Conservation (phyloP, 2,113 vertebrate species). For the Triplophysa siluroides region DNA sequence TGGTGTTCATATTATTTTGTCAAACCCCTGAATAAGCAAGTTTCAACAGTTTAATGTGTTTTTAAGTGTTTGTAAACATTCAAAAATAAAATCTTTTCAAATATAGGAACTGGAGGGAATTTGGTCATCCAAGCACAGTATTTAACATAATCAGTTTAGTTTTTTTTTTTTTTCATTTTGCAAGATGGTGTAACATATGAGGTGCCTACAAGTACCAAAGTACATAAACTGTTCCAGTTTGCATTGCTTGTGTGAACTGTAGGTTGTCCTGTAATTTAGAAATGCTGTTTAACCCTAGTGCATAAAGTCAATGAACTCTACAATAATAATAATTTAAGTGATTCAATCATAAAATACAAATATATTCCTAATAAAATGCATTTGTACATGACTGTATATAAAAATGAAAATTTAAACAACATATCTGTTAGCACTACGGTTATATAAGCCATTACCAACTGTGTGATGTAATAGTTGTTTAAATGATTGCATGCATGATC, state of each 20-base stretch:
- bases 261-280: conserved; percentile 53
- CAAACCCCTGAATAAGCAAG: no score
- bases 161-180: conserved; percentile 17
- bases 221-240: conserved; percentile 73
- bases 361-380: not conserved
- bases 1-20: no score
- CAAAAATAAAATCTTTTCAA: not conserved
- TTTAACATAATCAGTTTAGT: not conserved
- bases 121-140: not conserved
- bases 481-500: no score
- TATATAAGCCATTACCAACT: not conserved
- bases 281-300: not conserved
- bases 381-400: not conserved
- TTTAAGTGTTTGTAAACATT: not conserved
- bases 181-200: conserved; percentile 59
- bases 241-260: conserved; percentile 42
- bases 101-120: not conserved
- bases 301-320: conserved; percentile 11
- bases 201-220: not conserved
- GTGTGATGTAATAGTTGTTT: not conserved
- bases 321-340: not conserved
- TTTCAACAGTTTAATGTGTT: no score
- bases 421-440: not conserved
- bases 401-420: not conserved
- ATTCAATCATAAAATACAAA: not conserved